These are phyloP conservation scores for Pelodiscus sinensis DNA, from an alignment of 2,113 vertebrate species.

Conservation along the genomic window DNA sequence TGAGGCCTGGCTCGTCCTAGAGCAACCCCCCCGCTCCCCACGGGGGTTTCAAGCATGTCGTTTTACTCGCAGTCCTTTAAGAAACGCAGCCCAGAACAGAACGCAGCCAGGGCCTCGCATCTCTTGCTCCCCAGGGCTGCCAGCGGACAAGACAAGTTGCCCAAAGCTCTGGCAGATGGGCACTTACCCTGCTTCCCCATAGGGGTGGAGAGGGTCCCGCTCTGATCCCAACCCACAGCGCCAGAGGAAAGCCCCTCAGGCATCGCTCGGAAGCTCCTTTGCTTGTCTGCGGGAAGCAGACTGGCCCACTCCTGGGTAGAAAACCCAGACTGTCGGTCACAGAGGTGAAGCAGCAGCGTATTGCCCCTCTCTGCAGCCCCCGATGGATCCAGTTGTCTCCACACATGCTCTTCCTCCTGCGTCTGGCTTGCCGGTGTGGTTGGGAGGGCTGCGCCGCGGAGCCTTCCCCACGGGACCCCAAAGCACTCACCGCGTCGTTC, in stretches of 20 bases:
- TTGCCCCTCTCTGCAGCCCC: neutral
- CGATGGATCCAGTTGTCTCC: neutral
- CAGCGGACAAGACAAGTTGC: neutral
- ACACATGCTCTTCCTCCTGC: neutral
- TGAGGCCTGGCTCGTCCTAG: no score
- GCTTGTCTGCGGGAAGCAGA: accelerated
- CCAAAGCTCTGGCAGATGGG: no score
- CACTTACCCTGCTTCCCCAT: no score
- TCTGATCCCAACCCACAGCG: neutral
- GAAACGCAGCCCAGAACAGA: neutral
- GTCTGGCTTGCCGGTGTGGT: neutral
- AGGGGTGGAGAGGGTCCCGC: no score
- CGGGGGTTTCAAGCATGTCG: neutral
- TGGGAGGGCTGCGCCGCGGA: neutral
- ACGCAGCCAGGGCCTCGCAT: accelerated
- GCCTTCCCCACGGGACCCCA: slow-evolving; percentile 34
- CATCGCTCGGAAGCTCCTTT: neutral
- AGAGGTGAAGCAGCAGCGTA: slow-evolving; percentile 17
- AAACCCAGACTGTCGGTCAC: neutral
- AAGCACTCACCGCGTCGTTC: neutral
- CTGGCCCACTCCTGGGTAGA: neutral
- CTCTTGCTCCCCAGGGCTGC: accelerated
- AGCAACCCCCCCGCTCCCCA: accelerated
- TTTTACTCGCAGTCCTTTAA: neutral
- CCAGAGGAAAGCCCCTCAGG: no score